Evolutionary conservation across 2,113 vertebrate species (phyloP).

Genomic region (Ptyas mucosa): DNA sequence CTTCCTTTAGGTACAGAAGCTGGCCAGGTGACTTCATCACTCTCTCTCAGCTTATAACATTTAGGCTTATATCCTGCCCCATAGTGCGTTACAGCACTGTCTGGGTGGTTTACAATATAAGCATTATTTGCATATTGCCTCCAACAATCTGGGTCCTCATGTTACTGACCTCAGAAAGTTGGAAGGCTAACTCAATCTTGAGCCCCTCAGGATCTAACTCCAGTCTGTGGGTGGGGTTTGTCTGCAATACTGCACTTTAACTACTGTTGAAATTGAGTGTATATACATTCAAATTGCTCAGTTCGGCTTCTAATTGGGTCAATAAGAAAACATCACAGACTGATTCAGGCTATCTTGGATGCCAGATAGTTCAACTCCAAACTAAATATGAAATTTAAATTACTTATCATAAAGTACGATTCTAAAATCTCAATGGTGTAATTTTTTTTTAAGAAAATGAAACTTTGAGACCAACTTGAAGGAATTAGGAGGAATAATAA

Average conservation of each 20-base stretch:
- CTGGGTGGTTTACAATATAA: no score
- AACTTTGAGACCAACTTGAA: background rate
- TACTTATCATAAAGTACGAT: background rate
- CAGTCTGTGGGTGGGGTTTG: no score
- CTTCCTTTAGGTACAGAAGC: background rate
- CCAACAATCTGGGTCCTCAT: no score
- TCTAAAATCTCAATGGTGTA: background rate
- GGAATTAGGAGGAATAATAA: background rate
- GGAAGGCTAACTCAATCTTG: no score
- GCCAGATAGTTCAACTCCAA: background rate
- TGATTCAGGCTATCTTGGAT: background rate
- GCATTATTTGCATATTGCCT: no score
- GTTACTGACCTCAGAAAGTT: no score
- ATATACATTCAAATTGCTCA: background rate
- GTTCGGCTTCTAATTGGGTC: background rate
- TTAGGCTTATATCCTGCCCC: no score
- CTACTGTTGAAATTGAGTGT: background rate
- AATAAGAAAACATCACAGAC: background rate
- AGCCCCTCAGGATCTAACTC: no score
- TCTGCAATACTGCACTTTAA: no score
- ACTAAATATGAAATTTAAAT: background rate
- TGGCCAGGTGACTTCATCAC: background rate
- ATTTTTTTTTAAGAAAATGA: background rate
- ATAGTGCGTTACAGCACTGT: no score
- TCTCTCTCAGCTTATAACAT: background rate